Evolutionary conservation across 2,888 invertebrate genomes (phyloP).

Genomic region (Amblyjoppa fuscipennis): DNA sequence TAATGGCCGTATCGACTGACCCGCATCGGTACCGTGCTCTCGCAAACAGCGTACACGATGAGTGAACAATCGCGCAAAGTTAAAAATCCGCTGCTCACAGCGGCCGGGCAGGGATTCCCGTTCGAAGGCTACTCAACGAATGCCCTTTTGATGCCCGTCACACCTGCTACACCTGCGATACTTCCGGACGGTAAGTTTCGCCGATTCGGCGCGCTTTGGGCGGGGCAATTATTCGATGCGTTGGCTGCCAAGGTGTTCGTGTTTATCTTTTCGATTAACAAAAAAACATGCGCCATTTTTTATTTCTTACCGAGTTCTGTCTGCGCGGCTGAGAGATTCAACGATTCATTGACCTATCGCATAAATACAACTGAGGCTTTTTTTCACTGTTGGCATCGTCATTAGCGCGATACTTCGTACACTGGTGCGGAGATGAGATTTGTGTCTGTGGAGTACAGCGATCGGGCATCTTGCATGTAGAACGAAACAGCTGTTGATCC

Average conservation of each 20-base stretch:
- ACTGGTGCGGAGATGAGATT: not conserved
- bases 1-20: slow-evolving; percentile 65
- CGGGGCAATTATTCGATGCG: slow-evolving; percentile 35
- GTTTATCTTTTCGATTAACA: slow-evolving; percentile 1
- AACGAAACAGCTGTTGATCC: slow-evolving; percentile 51
- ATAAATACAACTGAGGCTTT: not conserved
- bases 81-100: slow-evolving; percentile 91
- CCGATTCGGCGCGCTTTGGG: slow-evolving; percentile 41
- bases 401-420: not conserved
- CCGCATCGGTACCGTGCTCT: slow-evolving; percentile 28
- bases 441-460: slow-evolving; percentile 4
- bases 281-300: not conserved
- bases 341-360: not conserved
- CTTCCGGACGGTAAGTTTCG: slow-evolving; percentile 81
- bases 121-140: slow-evolving; percentile 91
- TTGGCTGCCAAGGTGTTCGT: not conserved
- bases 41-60: slow-evolving; percentile 71
- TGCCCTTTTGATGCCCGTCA: slow-evolving; percentile 90
- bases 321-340: not conserved
- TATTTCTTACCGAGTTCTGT: not conserved
- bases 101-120: slow-evolving; percentile 90
- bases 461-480: slow-evolving; percentile 17
- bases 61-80: slow-evolving; percentile 85
- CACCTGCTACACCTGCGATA: slow-evolving; percentile 81
- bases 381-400: not conserved